Conservation (phyloP, 2,888 invertebrate genomes). For the Erpobdella octoculata region DNA sequence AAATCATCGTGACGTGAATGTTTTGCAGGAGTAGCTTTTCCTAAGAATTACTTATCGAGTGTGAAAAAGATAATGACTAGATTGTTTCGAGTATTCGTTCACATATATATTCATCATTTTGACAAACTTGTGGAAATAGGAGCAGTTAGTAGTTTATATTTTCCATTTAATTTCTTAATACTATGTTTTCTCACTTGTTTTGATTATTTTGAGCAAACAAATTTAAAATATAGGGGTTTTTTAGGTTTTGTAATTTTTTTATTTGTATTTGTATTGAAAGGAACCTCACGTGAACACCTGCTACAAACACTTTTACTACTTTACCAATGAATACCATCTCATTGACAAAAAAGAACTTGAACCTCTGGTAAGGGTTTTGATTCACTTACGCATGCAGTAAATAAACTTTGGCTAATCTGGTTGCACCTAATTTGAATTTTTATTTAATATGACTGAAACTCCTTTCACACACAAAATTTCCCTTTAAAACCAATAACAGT, state of each 20-base stretch:
- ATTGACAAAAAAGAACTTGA: slow-evolving; percentile 76
- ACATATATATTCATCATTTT: slow-evolving; percentile 89
- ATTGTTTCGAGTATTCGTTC: slow-evolving; percentile 80
- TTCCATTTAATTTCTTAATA: not conserved
- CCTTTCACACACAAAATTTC: too few relatives aligned
- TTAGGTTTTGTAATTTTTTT: not conserved
- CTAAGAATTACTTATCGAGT: slow-evolving; percentile 68
- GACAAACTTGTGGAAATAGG: slow-evolving; percentile 65
- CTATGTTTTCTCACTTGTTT: too few relatives aligned
- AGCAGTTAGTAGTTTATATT: slow-evolving; percentile 26
- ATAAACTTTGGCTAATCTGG: too few relatives aligned
- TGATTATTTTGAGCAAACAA: too few relatives aligned
- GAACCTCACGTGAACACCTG: slow-evolving; percentile 88
- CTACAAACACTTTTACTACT: slow-evolving; percentile 88
- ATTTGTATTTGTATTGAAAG: slow-evolving; percentile 54
- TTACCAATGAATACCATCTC: slow-evolving; percentile 76
- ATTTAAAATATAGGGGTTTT: not conserved
- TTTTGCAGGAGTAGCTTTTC: slow-evolving; percentile 71
- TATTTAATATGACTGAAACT: not conserved
- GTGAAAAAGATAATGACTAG: slow-evolving; percentile 80
- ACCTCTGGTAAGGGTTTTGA: slow-evolving; percentile 62
- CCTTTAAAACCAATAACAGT: too few relatives aligned
- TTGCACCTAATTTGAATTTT: not conserved
- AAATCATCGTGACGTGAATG: too few relatives aligned
- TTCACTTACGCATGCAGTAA: too few relatives aligned